Base-by-base conservation (phyloP, 2,113 vertebrate species). In the Petaurus breviceps region DNA sequence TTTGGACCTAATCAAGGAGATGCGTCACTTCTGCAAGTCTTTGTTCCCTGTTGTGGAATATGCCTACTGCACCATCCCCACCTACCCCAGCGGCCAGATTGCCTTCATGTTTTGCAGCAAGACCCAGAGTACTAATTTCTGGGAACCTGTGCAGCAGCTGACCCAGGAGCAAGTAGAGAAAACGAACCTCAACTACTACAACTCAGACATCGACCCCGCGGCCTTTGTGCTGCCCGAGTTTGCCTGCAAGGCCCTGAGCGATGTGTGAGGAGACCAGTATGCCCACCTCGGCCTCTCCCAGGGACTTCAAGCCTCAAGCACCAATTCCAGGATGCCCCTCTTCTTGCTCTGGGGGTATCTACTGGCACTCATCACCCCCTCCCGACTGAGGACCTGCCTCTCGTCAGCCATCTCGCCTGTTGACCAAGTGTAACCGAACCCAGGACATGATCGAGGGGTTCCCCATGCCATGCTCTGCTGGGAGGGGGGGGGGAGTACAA, bases 81-180 rank as follows among this genome's bases (percentile, higher is more conserved):
- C 99, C 0, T 99, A 99, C 93, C 99, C 99, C 95, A 99, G 99
- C 0, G 99, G 99, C 92, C 99, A 99, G 99, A 99, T 99, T 14
- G 99, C 99, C 98, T 99, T 99, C 98, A 99, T 99, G 99, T 99
- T 99, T 54, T 99, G 99, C 98, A 99, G 99, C 99, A 99, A 99
- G 98, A 99, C 99, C 96, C 98, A 99, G 99, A 99, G 98, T 97
- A 99, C 99, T 9, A 99, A 99, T 98, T 99, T 99, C 98, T 98
- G 98, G 97, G 99, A 99, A 94, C 99, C 99, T 0, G 98, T 99
- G 97, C 99, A 99, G 98, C 98, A 98, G 46, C 98, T 99, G 89
- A 98, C 99, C 0, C 99, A 99, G 97, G 98, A 99, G 3, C 99
- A 99, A 47, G 99, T 99, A 8, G 99, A 99, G 52, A 98, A 97